Percentiles rank a stretch among this genome's conserved stretches.
phyloP scores from a whole-genome alignment of 2,113 vertebrate species.

The Peromyscus polionotus region DNA sequence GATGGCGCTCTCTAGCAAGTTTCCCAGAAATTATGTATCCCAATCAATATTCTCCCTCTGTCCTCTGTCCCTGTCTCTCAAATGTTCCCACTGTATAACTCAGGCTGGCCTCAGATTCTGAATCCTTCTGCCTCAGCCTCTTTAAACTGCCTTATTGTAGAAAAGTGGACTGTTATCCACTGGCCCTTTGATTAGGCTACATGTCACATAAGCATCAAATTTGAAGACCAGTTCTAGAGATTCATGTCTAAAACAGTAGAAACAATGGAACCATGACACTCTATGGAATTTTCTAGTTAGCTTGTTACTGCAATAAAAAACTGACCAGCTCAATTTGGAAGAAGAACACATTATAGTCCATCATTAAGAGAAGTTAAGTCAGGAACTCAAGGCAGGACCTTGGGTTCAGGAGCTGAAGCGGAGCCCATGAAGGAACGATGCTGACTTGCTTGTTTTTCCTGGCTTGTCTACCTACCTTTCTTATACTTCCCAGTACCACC shows the following conservation, averaged over 20 bases:
- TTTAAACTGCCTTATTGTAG: neutral
- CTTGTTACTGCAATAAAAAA: neutral
- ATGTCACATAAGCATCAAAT: constrained; percentile 3
- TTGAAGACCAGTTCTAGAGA: constrained; percentile 32
- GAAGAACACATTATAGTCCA: neutral
- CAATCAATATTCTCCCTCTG: constrained; percentile 24
- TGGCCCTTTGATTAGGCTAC: constrained; percentile 12
- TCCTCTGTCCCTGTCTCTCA: neutral
- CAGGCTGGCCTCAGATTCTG: neutral
- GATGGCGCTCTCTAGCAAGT: neutral
- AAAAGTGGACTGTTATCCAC: neutral
- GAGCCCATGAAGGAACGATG: neutral
- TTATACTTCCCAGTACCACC: neutral
- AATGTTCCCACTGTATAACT: neutral
- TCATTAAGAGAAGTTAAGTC: neutral
- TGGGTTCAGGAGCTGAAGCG: neutral
- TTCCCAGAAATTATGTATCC: constrained; percentile 36
- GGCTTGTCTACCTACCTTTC: neutral
- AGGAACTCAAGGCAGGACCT: neutral
- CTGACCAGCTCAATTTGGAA: no score
- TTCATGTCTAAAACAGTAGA: neutral
- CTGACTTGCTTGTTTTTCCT: neutral
- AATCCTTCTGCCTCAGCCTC: neutral
- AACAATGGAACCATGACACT: neutral
- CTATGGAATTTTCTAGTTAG: neutral